Evolutionary conservation across 1,140 invertebrate species (phyloP).

Genomic region (Megalonaias nervosa): DNA sequence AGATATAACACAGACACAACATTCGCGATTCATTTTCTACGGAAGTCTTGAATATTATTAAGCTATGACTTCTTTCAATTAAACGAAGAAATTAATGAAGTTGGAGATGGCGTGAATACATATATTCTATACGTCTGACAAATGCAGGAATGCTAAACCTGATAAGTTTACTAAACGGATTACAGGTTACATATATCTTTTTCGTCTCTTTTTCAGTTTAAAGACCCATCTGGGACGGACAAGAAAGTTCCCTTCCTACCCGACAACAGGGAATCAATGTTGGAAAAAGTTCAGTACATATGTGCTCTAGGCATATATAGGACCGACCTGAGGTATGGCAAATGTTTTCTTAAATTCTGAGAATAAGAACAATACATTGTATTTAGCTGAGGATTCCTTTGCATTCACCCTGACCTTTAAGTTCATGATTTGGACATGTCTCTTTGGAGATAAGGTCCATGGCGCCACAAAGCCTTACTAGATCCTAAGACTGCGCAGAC

Average conservation of each 20-base stretch:
- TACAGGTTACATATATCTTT: too few species aligned
- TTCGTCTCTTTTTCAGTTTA: conserved; percentile 51
- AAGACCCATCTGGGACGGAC: conserved; percentile 51
- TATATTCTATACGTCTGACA: too few species aligned
- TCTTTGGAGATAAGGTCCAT: not conserved
- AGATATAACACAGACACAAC: too few species aligned
- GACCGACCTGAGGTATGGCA: conserved; percentile 57
- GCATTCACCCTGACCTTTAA: not conserved
- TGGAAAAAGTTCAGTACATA: conserved; percentile 65
- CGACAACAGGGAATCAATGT: conserved; percentile 48
- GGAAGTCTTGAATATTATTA: too few species aligned
- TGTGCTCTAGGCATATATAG: conserved; percentile 61
- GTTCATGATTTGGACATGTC: not conserved
- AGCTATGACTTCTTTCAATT: too few species aligned
- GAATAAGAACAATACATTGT: not conserved
- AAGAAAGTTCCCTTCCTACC: conserved; percentile 53
- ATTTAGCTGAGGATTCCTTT: not conserved
- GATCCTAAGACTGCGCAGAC: too few species aligned
- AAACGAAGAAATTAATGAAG: too few species aligned
- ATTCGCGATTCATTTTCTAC: too few species aligned
- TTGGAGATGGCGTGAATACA: too few species aligned
- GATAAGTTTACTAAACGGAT: too few species aligned
- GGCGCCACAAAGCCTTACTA: not conserved
- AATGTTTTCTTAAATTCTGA: not conserved
- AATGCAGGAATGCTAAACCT: too few species aligned